Evolutionary conservation across 2,797 vertebrate genomes (phyloP).

Genomic region (Cyclopterus lumpus): DNA sequence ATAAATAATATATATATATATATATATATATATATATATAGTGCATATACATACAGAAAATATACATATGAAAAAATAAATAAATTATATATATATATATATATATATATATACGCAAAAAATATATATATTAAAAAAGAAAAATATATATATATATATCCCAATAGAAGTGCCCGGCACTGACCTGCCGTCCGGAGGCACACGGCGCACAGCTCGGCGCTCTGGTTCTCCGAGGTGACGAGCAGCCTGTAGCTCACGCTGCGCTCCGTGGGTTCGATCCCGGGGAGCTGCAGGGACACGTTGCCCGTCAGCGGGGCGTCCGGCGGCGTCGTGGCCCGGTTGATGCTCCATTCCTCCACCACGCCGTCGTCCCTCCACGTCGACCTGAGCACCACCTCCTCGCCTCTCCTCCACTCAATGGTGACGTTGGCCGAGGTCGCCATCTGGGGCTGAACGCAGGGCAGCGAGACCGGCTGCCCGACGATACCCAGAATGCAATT

Average conservation of each 20-base stretch:
- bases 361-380: conserved; percentile 46
- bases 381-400: conserved; percentile 59
- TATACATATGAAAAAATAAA: too few relatives aligned
- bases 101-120: too few relatives aligned
- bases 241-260: conserved; percentile 56
- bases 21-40: too few relatives aligned
- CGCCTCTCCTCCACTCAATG: conserved; percentile 71
- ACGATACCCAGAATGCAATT: conserved; percentile 68
- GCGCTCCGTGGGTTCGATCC: conserved; percentile 28
- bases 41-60: too few relatives aligned
- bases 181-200: conserved; percentile 77
- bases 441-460: conserved; percentile 63
- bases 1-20: too few relatives aligned
- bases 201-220: conserved; percentile 57
- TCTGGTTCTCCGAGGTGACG: conserved; percentile 43
- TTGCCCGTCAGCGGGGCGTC: conserved; percentile 58
- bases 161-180: too few relatives aligned
- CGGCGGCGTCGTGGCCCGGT: conserved; percentile 37
- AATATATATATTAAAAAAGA: too few relatives aligned
- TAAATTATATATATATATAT: too few relatives aligned
- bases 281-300: conserved; percentile 70
- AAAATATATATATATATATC: too few relatives aligned
- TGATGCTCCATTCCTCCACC: conserved; percentile 35
- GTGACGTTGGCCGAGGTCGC: conserved; percentile 50
- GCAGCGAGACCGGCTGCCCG: conserved; percentile 51